phyloP scores from a whole-genome alignment of 2,888 invertebrate genomes.

The Cosmia pyralina region DNA sequence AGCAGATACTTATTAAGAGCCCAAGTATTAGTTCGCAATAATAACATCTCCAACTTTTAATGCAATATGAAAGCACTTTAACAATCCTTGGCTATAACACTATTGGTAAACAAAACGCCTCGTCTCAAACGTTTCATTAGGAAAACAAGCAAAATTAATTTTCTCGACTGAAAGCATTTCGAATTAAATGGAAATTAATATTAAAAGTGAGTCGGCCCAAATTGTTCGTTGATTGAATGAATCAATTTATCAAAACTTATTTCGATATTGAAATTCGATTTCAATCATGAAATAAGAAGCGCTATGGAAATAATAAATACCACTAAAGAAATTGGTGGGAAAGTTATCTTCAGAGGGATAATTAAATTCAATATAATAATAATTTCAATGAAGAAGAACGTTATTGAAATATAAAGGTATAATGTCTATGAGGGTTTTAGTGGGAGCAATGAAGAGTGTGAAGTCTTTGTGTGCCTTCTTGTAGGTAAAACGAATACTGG shows the following conservation, averaged over 20 bases:
- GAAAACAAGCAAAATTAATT: constrained; percentile 62
- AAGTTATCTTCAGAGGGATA: constrained; percentile 51
- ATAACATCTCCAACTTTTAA: constrained; percentile 16
- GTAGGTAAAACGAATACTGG: background rate
- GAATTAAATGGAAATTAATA: constrained; percentile 58
- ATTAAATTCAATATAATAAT: constrained; percentile 44
- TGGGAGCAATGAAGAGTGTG: constrained; percentile 12
- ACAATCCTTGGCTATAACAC: constrained; percentile 26
- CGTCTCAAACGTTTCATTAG: constrained; percentile 51
- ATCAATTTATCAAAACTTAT: constrained; percentile 63
- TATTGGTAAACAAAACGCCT: constrained; percentile 48
- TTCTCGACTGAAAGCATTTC: constrained; percentile 50
- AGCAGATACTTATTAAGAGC: background rate
- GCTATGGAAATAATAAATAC: constrained; percentile 48
- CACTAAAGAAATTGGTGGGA: constrained; percentile 42
- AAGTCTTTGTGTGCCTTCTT: constrained; percentile 3
- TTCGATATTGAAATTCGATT: constrained; percentile 59
- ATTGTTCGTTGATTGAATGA: constrained; percentile 59
- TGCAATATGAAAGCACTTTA: constrained; percentile 23
- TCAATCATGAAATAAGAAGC: constrained; percentile 45
- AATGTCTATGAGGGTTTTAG: constrained; percentile 58
- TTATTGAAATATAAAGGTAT: constrained; percentile 56
- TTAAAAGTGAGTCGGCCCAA: constrained; percentile 55
- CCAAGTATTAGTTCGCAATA: constrained; percentile 32
- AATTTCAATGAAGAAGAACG: constrained; percentile 30